A percentile compares a stretch with the other conserved stretches of the same genome.
These are phyloP conservation scores for Latrodectus hesperus DNA, from an alignment of 2,888 invertebrate species.

Conservation along the genomic window DNA sequence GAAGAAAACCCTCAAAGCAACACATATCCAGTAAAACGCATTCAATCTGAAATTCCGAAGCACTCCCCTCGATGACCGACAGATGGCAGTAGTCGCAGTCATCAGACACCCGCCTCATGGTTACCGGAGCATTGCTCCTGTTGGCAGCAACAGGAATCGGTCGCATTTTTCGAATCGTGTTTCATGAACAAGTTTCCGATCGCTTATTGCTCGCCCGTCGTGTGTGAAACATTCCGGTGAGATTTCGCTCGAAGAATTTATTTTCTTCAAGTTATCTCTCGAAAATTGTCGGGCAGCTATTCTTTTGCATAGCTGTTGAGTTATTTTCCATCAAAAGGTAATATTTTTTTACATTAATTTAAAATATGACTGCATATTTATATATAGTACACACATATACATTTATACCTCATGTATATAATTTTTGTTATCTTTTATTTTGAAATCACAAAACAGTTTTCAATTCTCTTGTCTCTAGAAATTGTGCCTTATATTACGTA, in stretches of 20 bases:
- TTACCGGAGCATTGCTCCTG: constrained; percentile 45
- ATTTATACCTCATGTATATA: no score
- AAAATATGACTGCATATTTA: no score
- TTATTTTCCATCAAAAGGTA: no score
- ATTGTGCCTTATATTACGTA: no score
- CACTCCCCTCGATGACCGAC: constrained; percentile 1
- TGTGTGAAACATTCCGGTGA: neutral
- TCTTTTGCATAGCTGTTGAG: no score
- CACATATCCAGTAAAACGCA: no score
- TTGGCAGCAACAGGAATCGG: constrained; percentile 66
- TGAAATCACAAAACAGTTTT: no score
- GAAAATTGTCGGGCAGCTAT: neutral
- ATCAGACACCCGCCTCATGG: constrained; percentile 19
- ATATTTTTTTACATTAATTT: no score
- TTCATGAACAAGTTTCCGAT: neutral
- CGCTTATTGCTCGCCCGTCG: neutral
- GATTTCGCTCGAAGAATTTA: neutral
- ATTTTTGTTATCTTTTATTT: no score
- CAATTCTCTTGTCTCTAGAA: no score
- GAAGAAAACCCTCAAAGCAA: neutral
- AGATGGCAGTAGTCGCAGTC: constrained; percentile 52
- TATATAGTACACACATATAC: no score
- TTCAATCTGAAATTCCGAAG: neutral
- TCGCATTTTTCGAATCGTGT: constrained; percentile 14
- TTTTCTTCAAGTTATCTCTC: neutral